Conservation (phyloP, 2,797 vertebrate genomes). For the Austrolebias charrua region DNA sequence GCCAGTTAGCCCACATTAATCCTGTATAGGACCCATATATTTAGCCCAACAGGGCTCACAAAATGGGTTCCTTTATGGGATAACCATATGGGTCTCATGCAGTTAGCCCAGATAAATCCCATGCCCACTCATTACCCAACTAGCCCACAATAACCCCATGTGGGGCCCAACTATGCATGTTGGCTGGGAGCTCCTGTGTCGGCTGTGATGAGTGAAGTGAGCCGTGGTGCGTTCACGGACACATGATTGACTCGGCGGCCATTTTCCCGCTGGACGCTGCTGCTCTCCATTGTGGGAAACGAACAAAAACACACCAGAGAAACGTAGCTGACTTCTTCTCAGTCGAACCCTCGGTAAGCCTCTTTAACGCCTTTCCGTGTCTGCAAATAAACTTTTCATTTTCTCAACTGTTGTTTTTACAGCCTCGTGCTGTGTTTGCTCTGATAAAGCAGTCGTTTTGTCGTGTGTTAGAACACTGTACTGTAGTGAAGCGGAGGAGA, state of each 20-base stretch:
- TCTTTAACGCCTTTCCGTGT: background rate
- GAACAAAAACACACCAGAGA: conserved; percentile 75
- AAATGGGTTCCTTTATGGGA: no score
- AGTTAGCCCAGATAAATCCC: no score
- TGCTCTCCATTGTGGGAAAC: conserved; percentile 76
- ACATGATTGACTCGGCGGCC: conserved; percentile 77
- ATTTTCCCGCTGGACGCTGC: conserved; percentile 80
- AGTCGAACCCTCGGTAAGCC: conserved; percentile 68
- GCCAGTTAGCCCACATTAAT: no score
- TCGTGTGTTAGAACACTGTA: conserved; percentile 49
- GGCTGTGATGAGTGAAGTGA: conserved; percentile 6
- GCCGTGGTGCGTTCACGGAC: conserved; percentile 73
- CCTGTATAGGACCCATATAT: no score
- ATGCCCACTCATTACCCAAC: no score
- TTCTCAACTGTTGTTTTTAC: conserved; percentile 27
- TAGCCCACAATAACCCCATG: no score
- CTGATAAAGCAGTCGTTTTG: conserved; percentile 20
- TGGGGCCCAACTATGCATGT: no score
- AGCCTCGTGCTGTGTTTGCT: background rate
- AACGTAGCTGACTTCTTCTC: conserved; percentile 64
- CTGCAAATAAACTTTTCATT: conserved; percentile 20
- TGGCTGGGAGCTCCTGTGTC: background rate
- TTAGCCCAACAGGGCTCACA: no score
- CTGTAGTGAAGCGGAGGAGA: conserved; percentile 57
- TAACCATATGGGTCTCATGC: no score